These are phyloP conservation scores for Halcyon senegalensis DNA, from an alignment of 2,113 vertebrate species.

Conservation along the genomic window DNA sequence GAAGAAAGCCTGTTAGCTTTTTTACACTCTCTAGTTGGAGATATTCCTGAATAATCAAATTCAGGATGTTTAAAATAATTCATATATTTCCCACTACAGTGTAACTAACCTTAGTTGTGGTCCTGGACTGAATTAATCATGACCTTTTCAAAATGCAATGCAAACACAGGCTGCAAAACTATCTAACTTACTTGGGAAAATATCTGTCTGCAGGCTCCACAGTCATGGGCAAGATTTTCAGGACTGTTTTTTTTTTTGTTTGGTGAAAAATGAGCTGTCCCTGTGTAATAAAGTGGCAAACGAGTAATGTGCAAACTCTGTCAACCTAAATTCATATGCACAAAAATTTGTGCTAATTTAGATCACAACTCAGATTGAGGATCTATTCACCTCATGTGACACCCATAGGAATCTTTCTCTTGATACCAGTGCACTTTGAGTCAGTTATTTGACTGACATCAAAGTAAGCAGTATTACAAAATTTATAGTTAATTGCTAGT, in stretches of 20 bases:
- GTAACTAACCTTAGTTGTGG: not conserved
- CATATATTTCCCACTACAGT: not conserved
- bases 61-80: slow-evolving; percentile 25
- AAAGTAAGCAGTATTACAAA: not conserved
- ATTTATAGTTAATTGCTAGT: not conserved
- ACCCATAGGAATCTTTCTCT: not conserved
- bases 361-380: not conserved
- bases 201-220: not conserved
- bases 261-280: not conserved
- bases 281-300: not conserved
- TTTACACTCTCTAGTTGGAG: not conserved
- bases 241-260: not conserved
- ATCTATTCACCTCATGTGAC: not conserved
- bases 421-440: not conserved
- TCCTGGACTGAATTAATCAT: slow-evolving; percentile 6
- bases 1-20: not conserved
- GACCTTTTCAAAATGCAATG: slow-evolving; percentile 9
- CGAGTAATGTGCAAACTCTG: not conserved
- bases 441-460: not conserved
- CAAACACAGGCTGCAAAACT: not conserved
- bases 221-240: not conserved
- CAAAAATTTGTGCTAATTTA: not conserved
- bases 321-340: not conserved
- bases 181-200: not conserved
- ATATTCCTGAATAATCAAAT: slow-evolving; percentile 3